Evolutionary conservation across 1,140 invertebrate species (phyloP).

Genomic region (Apocrypta bakeri): DNA sequence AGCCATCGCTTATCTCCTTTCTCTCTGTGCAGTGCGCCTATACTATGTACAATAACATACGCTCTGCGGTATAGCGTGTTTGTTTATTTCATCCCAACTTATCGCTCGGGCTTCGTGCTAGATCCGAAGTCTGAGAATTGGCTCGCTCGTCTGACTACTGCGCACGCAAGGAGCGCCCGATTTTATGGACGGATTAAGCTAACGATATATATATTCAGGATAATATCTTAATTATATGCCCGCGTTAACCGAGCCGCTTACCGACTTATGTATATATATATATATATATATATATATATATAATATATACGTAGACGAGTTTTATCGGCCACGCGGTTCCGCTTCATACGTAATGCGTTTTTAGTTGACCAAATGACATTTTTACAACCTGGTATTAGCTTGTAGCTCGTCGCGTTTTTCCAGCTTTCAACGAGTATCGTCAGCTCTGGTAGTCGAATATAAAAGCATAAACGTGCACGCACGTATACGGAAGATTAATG

Average conservation of each 20-base stretch:
- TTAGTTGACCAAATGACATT: conserved; percentile 11
- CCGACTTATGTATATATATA: too few species aligned
- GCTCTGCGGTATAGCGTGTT: neutral
- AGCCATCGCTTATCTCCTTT: neutral
- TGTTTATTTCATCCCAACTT: conserved; percentile 4
- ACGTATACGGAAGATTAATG: too few species aligned
- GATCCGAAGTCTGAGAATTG: neutral
- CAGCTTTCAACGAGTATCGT: neutral
- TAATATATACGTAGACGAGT: neutral
- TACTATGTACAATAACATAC: neutral
- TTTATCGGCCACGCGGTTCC: neutral
- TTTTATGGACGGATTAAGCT: conserved; percentile 1
- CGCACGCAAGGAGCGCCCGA: neutral
- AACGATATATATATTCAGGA: conserved; percentile 4
- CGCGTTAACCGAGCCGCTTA: neutral
- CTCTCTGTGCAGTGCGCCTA: neutral
- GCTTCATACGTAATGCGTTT: conserved; percentile 6
- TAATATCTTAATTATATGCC: conserved; percentile 39
- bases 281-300: too few species aligned
- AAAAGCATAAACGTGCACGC: too few species aligned
- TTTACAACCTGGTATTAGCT: conserved; percentile 23
- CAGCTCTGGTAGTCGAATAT: too few species aligned
- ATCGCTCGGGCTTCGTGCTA: neutral
- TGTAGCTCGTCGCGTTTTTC: neutral
- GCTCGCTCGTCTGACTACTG: neutral